Evolutionary conservation across 2,113 vertebrate species (phyloP).

Genomic region (Rhegmatorhina hoffmannsi): DNA sequence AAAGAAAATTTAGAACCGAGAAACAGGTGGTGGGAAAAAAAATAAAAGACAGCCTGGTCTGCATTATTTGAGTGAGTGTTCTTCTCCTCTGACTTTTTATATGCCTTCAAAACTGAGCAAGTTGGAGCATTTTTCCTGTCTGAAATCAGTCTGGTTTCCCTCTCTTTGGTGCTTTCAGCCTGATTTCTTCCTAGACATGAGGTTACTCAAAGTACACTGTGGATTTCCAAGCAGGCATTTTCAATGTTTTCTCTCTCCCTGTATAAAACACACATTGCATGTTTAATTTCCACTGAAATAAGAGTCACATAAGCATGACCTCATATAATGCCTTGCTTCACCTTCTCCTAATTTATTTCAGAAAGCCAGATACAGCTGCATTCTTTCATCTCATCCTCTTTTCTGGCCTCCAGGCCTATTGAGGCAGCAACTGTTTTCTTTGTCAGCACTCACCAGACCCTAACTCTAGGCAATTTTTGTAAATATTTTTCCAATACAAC

Average conservation of each 20-base stretch:
- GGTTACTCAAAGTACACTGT: not conserved
- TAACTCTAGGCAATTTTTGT: not conserved
- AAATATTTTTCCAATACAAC: conserved; percentile 4
- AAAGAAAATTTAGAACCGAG: not conserved
- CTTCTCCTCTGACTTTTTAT: not conserved
- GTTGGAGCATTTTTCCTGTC: not conserved
- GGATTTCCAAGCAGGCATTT: not conserved
- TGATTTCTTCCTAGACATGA: not conserved
- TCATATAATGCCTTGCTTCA: not conserved
- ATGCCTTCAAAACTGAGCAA: not conserved
- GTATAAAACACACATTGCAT: not conserved
- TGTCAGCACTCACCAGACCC: conserved; percentile 8
- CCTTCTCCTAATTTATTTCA: not conserved
- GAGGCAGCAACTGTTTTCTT: not conserved
- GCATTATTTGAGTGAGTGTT: not conserved
- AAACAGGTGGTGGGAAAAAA: not conserved
- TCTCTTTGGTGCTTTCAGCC: not conserved
- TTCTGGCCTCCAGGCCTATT: not conserved
- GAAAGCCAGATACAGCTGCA: not conserved
- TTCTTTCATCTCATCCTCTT: not conserved
- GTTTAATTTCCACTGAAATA: conserved; percentile 2
- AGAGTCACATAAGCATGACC: not conserved
- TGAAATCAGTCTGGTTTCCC: not conserved
- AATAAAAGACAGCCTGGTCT: not conserved
- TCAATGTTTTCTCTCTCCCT: not conserved